These are phyloP conservation scores for Catocala sponsa DNA, from an alignment of 2,888 invertebrate genomes.

Conservation along the genomic window DNA sequence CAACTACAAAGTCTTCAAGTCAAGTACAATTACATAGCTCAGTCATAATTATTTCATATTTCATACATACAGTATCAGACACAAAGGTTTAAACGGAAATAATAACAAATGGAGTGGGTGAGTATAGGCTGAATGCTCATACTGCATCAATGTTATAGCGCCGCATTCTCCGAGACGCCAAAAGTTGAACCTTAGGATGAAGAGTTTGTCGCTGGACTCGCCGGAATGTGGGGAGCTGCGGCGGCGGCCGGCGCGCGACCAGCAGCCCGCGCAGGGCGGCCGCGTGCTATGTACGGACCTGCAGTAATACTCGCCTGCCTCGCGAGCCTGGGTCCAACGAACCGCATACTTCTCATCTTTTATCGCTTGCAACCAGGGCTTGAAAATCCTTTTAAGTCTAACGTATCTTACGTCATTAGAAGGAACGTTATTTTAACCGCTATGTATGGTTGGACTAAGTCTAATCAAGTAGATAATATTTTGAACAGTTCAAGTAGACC, in stretches of 20 bases:
- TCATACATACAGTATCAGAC: slow-evolving; percentile 17
- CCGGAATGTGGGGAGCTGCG: slow-evolving; percentile 96
- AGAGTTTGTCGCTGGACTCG: slow-evolving; percentile 98
- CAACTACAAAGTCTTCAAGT: slow-evolving; percentile 16
- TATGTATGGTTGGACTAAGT: no score
- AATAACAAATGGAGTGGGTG: slow-evolving; percentile 54
- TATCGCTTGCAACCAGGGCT: slow-evolving; percentile 25
- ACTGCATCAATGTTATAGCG: slow-evolving; percentile 90
- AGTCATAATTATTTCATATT: slow-evolving; percentile 17
- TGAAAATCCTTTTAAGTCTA: slow-evolving; percentile 6
- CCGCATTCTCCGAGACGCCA: slow-evolving; percentile 98
- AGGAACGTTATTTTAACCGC: no score
- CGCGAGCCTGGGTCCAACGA: slow-evolving; percentile 72
- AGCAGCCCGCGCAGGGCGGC: slow-evolving; percentile 86
- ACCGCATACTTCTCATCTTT: slow-evolving; percentile 52
- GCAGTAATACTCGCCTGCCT: slow-evolving; percentile 54
- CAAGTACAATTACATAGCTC: slow-evolving; percentile 24
- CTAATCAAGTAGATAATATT: no score
- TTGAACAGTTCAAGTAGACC: no score
- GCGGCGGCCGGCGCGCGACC: slow-evolving; percentile 88
- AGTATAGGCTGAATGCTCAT: slow-evolving; percentile 67
- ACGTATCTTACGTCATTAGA: no score
- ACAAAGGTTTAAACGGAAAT: slow-evolving; percentile 32
- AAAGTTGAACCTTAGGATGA: slow-evolving; percentile 98
- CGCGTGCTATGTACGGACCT: slow-evolving; percentile 89